Percentiles rank a stretch among this genome's conserved stretches.
Evolutionary conservation across 92 coral and sea anemone genomes (phyloP).

Genomic region (Parazoanthus swiftii): DNA sequence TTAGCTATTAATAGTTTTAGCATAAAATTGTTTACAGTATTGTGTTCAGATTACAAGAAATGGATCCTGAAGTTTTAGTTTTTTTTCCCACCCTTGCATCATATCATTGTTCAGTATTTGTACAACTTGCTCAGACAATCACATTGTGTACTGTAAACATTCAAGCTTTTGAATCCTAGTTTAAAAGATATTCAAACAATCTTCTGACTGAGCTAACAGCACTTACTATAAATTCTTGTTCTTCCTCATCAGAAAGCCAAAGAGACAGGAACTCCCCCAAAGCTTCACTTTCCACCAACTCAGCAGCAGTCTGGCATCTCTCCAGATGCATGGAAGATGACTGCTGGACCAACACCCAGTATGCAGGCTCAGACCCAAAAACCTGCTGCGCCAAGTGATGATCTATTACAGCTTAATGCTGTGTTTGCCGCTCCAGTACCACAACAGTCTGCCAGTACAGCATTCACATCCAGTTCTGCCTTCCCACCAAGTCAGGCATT

Average conservation of each 20-base stretch:
- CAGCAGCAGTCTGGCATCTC: conserved; percentile 46
- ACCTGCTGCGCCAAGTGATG: conserved; percentile 67
- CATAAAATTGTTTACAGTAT: no score
- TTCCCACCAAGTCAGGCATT: conserved; percentile 86
- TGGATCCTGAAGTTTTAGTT: no score
- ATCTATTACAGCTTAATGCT: conserved; percentile 76
- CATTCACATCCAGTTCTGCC: conserved; percentile 57
- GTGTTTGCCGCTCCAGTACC: conserved; percentile 66
- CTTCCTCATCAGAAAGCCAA: conserved; percentile 53
- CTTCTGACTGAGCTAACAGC: no score
- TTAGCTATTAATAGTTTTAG: no score
- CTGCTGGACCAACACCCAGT: conserved; percentile 48
- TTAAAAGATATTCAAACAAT: no score
- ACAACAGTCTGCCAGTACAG: conserved; percentile 52
- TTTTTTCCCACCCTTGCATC: no score
- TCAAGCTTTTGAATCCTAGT: no score
- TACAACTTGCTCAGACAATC: no score
- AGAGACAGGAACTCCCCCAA: conserved; percentile 45
- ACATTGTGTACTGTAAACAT: no score
- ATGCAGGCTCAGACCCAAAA: conserved; percentile 7
- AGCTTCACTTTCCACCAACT: conserved; percentile 43
- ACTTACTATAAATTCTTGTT: not conserved
- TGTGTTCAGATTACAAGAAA: no score
- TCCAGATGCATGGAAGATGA: conserved; percentile 52
- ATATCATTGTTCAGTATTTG: no score